Percentiles rank a stretch among this genome's conserved stretches.
Evolutionary conservation across 64 coral and sea anemone genomes (phyloP).

Genomic region (Dendronephthya gigantea): DNA sequence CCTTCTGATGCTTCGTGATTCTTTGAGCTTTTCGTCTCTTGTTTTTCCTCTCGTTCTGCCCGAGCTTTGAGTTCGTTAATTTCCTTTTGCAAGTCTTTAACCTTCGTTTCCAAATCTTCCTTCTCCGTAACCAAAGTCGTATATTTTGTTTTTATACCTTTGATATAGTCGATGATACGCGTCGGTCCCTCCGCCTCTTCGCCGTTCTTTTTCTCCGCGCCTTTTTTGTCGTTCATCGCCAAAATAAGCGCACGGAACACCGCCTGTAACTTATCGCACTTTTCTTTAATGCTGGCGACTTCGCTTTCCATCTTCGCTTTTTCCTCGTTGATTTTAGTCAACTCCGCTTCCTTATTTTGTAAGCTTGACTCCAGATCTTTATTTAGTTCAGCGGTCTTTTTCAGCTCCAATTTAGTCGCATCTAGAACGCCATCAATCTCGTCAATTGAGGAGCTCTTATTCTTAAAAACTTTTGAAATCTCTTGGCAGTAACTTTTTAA

Average conservation of each 20-base stretch:
- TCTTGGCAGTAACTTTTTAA: background rate
- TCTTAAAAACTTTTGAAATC: background rate
- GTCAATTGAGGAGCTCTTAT: background rate
- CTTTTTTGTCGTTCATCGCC: conserved; percentile 6
- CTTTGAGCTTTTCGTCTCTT: background rate
- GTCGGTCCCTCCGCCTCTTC: background rate
- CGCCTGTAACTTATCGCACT: background rate
- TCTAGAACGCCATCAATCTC: background rate
- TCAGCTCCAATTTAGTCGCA: background rate
- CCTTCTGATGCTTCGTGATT: background rate
- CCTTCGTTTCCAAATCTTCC: background rate
- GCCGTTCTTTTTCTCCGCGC: background rate
- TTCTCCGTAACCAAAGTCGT: background rate
- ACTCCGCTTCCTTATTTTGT: background rate
- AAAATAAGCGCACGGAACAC: background rate
- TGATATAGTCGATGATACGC: background rate
- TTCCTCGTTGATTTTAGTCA: background rate
- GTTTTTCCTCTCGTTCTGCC: background rate
- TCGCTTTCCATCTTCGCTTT: background rate
- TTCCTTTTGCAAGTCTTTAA: background rate
- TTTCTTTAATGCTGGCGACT: background rate
- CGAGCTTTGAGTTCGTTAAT: background rate
- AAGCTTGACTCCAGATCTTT: background rate
- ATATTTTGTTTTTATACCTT: background rate
- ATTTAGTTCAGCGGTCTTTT: background rate